These are phyloP conservation scores for Centruroides sculpturatus DNA, from an alignment of 1,140 invertebrate genomes.

Conservation along the genomic window DNA sequence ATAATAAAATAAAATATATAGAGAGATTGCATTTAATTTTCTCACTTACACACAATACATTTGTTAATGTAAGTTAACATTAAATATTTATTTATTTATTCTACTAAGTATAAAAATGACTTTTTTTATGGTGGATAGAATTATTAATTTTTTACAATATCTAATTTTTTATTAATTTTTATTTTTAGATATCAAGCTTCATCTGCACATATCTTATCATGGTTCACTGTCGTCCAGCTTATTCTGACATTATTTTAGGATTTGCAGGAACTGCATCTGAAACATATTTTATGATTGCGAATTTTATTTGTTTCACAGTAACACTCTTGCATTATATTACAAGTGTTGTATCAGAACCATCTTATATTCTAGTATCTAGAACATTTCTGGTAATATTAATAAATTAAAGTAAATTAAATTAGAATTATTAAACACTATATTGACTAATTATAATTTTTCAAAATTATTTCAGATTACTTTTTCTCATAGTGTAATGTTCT, in stretches of 20 bases:
- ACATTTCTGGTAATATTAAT: slow-evolving; percentile 9
- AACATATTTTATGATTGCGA: slow-evolving; percentile 7
- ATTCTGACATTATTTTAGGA: slow-evolving; percentile 6
- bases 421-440: no score
- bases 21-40: no score
- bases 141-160: no score
- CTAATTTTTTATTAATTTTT: not conserved
- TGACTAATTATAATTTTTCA: not conserved
- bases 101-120: no score
- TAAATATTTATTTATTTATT: no score
- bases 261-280: slow-evolving; percentile 9
- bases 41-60: no score
- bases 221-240: slow-evolving; percentile 7
- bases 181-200: slow-evolving; percentile 1
- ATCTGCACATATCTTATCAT: not conserved
- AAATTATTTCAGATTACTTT: not conserved
- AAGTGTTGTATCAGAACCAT: slow-evolving; percentile 3
- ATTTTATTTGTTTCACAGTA: slow-evolving; percentile 3
- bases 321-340: slow-evolving; percentile 2
- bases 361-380: slow-evolving; percentile 2
- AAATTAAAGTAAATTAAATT: no score
- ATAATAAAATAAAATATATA: no score
- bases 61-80: no score
- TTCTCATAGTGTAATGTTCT: not conserved
- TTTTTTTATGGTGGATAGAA: no score